Base-by-base conservation (phyloP, 2,888 invertebrate species). In the Sarcophaga variegata region DNA sequence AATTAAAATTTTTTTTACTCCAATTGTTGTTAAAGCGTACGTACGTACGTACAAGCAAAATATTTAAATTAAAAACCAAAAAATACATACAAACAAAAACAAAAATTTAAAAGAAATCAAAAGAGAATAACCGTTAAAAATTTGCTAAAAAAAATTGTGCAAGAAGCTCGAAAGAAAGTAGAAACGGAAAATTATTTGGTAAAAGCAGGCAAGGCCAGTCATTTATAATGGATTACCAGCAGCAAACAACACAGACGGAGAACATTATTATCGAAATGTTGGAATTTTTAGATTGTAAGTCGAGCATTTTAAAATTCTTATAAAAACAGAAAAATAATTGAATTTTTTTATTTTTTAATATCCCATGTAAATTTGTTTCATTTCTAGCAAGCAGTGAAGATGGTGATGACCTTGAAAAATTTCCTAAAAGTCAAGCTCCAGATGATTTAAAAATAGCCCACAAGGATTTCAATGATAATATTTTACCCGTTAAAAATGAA, bases 271-370 rank as follows among this genome's bases (percentile, higher is more conserved):
- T 85, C 69, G 86, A 88, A 71, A 90, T 90, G 90, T 87, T 90
- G 84, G 88, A 88, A 62, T 90, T 90, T 88, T 88, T 90, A 77
- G 88, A 90, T 70, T 89, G 90, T 90, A 88, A 88, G 88, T 25
- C 17, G 14, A 14, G 6, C n/a, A 37, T 76, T 71, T 70, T 4
- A 63, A 25, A 12, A 59, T 74, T 47, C 37, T 59, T 37, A 72
- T 59, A 67, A 69, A 77, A 64, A 25, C 12, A 66, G n/a, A 72
- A 20, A 69, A 69, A 77, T 22, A 25, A 64, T 72, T 45, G 25
- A 70, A 69, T 45, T 54, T 20, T 64, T 22, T 10, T 47, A 54
- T 27, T 59, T 25, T 47, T 77, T 64, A 4, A 37, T 20, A 14
- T 5, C 0, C n/a, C 45, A 14, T 66, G 37, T 37, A 37, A 37